Evolutionary conservation across 1,140 invertebrate species (phyloP).

Genomic region (Babylonia areolata): DNA sequence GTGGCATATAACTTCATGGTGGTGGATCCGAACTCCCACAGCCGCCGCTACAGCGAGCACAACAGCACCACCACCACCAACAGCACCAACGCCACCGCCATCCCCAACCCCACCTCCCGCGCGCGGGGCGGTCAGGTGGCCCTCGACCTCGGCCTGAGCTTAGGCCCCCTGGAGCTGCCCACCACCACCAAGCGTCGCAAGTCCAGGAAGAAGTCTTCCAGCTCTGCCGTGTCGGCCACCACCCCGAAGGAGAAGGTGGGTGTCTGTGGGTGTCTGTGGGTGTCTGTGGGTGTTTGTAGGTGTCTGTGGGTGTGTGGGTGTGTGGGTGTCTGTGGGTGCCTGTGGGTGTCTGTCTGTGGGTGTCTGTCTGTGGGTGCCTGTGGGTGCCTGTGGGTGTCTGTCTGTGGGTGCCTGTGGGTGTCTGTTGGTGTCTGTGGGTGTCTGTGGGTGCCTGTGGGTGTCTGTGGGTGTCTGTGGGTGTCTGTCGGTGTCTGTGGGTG

Average conservation of each 20-base stretch:
- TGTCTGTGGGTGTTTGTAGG: neutral
- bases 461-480: neutral
- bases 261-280: constrained; percentile 13
- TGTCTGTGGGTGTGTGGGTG: neutral
- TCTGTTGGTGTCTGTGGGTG: no score
- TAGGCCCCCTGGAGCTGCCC: neutral
- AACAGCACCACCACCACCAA: neutral
- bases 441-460: neutral
- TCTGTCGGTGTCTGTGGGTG: no score
- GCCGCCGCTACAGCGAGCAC: constrained; percentile 46
- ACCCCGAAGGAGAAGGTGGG: constrained; percentile 45
- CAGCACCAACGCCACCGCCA: constrained; percentile 16
- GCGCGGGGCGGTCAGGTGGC: constrained; percentile 32
- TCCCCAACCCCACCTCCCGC: constrained; percentile 35
- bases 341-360: no score
- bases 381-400: no score
- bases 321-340: neutral
- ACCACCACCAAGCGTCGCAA: constrained; percentile 23
- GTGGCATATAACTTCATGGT: constrained; percentile 58
- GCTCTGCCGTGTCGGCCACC: constrained; percentile 1
- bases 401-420: no score
- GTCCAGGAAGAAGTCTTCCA: constrained; percentile 42
- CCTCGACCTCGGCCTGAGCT: constrained; percentile 23
- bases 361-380: no score
- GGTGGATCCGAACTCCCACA: constrained; percentile 53